phyloP scores from a whole-genome alignment of 2,797 vertebrate species.

The Darevskia nairensis region DNA sequence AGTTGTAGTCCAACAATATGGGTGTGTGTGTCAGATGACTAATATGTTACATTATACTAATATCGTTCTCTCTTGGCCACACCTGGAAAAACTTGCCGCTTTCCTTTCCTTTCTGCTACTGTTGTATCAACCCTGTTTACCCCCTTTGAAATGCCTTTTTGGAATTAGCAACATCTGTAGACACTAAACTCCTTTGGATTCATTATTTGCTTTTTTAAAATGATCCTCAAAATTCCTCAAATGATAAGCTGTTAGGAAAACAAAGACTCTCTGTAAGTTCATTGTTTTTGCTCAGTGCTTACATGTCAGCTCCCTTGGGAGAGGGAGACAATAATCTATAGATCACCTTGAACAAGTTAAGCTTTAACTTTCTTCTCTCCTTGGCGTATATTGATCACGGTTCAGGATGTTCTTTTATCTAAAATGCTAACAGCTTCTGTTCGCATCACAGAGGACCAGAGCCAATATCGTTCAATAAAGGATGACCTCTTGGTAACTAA shows the following conservation, averaged over 20 bases:
- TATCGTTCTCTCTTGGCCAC: too few species aligned
- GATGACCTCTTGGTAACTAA: neutral
- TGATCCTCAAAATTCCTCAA: neutral
- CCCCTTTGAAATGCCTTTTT: neutral
- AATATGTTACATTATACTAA: too few species aligned
- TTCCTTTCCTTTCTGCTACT: neutral
- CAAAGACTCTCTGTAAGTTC: neutral
- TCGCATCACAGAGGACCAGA: slow-evolving; percentile 2
- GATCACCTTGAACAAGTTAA: slow-evolving; percentile 22
- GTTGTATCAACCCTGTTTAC: neutral
- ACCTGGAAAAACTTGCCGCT: neutral
- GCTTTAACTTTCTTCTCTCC: slow-evolving; percentile 34
- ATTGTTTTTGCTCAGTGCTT: slow-evolving; percentile 12
- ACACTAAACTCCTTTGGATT: neutral
- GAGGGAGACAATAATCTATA: slow-evolving; percentile 3
- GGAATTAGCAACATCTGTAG: neutral
- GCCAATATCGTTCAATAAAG: neutral
- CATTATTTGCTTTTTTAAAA: neutral
- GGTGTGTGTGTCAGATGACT: too few species aligned
- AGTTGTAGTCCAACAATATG: too few species aligned
- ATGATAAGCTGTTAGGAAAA: neutral
- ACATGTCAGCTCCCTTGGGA: slow-evolving; percentile 23
- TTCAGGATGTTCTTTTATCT: slow-evolving; percentile 36
- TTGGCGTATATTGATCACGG: slow-evolving; percentile 17
- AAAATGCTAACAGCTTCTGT: slow-evolving; percentile 14